Evolutionary conservation across 2,113 vertebrate species (phyloP).

Genomic region (Ammodytes marinus): DNA sequence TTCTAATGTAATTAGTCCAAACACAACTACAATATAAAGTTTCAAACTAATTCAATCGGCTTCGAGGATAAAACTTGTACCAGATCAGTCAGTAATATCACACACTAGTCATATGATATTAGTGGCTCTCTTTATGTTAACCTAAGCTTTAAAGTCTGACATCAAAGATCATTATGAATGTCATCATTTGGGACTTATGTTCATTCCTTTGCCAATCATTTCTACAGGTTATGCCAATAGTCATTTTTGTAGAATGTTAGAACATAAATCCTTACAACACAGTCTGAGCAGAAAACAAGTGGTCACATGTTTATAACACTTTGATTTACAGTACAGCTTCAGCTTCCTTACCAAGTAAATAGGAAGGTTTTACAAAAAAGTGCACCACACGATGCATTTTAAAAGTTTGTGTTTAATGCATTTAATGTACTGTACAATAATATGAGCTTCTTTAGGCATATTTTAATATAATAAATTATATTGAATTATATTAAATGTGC

Average conservation of each 20-base stretch:
- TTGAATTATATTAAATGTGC: too few species aligned
- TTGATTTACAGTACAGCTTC: too few species aligned
- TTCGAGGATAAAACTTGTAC: background rate
- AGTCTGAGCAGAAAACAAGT: background rate
- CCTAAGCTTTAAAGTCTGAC: background rate
- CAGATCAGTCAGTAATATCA: background rate
- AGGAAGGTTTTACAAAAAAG: too few species aligned
- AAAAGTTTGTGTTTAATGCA: too few species aligned
- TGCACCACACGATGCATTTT: too few species aligned
- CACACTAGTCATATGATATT: background rate
- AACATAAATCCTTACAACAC: background rate
- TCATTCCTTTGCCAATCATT: background rate
- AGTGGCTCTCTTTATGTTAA: background rate
- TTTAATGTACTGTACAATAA: too few species aligned
- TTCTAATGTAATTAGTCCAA: conserved; percentile 25
- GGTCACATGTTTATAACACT: too few species aligned
- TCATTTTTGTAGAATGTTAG: background rate
- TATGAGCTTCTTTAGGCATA: too few species aligned
- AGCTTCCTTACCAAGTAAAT: too few species aligned
- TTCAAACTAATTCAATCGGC: background rate
- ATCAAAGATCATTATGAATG: background rate
- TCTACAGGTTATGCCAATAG: background rate
- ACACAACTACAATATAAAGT: background rate
- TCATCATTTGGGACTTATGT: background rate
- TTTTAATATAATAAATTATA: too few species aligned